Evolutionary conservation across 2,888 invertebrate species (phyloP).

Genomic region (Eurytoma adleriae): DNA sequence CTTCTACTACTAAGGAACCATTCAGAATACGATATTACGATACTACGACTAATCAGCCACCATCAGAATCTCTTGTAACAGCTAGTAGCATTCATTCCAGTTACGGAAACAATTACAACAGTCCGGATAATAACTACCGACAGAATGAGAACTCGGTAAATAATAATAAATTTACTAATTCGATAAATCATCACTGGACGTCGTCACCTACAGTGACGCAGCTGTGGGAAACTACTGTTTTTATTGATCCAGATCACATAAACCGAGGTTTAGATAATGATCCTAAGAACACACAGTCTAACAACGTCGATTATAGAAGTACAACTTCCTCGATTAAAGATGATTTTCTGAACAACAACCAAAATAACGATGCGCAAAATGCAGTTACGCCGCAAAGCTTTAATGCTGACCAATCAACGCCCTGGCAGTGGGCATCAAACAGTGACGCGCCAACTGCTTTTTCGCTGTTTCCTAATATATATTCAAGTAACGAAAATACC

Average conservation of each 20-base stretch:
- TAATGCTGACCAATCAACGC: constrained; percentile 67
- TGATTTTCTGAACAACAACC: constrained; percentile 60
- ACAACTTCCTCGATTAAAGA: constrained; percentile 51
- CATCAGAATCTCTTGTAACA: constrained; percentile 64
- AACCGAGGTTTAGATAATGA: constrained; percentile 81
- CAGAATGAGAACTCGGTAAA: constrained; percentile 56
- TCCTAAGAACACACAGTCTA: constrained; percentile 47
- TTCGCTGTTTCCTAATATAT: constrained; percentile 68
- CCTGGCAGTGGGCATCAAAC: constrained; percentile 67
- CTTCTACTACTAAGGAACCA: constrained; percentile 63
- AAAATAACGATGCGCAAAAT: constrained; percentile 64
- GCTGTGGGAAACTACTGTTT: constrained; percentile 84
- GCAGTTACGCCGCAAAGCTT: constrained; percentile 68
- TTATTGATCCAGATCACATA: constrained; percentile 84
- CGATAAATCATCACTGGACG: constrained; percentile 76
- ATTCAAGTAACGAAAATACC: constrained; percentile 62
- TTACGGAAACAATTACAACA: constrained; percentile 63
- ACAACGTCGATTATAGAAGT: constrained; percentile 64
- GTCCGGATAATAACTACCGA: constrained; percentile 48
- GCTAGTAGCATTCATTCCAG: constrained; percentile 66
- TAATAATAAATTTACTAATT: constrained; percentile 49
- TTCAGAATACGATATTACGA: constrained; percentile 69
- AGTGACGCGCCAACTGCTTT: constrained; percentile 71
- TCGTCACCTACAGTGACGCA: constrained; percentile 78
- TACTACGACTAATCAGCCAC: constrained; percentile 55